Base-by-base conservation (phyloP, 2,888 invertebrate genomes). In the Drosophila stalkeri region DNA sequence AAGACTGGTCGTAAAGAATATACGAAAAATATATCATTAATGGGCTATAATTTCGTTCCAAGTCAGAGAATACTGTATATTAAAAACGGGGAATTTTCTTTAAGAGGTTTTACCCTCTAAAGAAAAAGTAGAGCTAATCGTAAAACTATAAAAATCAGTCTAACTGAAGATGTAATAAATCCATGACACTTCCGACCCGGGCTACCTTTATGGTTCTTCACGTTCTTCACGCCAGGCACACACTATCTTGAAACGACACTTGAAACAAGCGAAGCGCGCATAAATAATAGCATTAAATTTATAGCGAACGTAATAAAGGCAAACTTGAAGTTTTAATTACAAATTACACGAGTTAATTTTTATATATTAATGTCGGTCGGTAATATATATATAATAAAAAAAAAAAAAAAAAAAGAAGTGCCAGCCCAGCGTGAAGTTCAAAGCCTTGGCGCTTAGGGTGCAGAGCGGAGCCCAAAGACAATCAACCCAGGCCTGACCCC, bases 361-460 rank as follows among this genome's bases (percentile, higher is more conserved):
- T 71, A 56, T 65, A 62, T 77, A 68, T 79, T 60, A 70, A 75
- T 72, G 77, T 61, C 67, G 23, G n/a, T 35, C 54, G 60, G 64
- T 47, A 37, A 52, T 59, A 56, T 69, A 51, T n/a, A n/a, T n/a
- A n/a, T n/a, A n/a, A n/a, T n/a, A n/a, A n/a, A n/a, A n/a, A n/a
- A n/a, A n/a, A n/a, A n/a, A 57, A 70, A 64, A 16, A 56, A 31
- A 20, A 67, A 69, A 77, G 75, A 65, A 78, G 80, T 80, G 77
- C 73, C 89, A 83, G 59, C 72, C 73, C 84, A 77, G 89, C 89
- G 71, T 84, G 75, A 84, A 87, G 89, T 89, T 84, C 85, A 89
- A 82, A 82, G 82, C 81, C 78, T 85, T 72, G 75, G 16, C 31
- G 60, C 16, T 46, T 49, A 62, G 67, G 73, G 65, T 49, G 57